Percentiles rank a stretch among this genome's conserved stretches.
phyloP scores from a whole-genome alignment of 1,140 invertebrate genomes.

The Drosophila persimilis region DNA sequence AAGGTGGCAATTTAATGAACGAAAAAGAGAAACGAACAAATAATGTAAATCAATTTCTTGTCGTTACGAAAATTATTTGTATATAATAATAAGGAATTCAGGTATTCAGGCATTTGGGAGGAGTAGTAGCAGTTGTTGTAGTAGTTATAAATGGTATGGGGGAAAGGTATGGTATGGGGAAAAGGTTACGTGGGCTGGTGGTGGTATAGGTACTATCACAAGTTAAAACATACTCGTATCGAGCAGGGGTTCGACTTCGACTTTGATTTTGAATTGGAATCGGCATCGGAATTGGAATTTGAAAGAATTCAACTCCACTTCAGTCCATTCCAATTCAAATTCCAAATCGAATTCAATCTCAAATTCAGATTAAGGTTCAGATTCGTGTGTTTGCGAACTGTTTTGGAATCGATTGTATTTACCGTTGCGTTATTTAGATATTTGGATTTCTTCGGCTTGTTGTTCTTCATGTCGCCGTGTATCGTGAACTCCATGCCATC shows the following conservation, averaged over 20 bases:
- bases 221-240: constrained; percentile 9
- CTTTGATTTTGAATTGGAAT: not conserved
- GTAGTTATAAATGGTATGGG: constrained; percentile 5
- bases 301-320: not conserved
- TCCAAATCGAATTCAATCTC: not conserved
- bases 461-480: constrained; percentile 91
- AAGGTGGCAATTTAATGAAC: constrained; percentile 62
- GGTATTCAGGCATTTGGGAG: constrained; percentile 1
- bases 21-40: constrained; percentile 75
- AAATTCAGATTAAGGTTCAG: not conserved
- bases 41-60: constrained; percentile 71
- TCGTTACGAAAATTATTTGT: constrained; percentile 64
- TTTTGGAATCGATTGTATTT: constrained; percentile 61
- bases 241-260: not conserved
- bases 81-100: constrained; percentile 41
- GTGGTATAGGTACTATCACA: not conserved
- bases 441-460: constrained; percentile 88
- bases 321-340: not conserved
- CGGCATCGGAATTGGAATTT: not conserved
- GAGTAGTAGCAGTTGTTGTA: constrained; percentile 25
- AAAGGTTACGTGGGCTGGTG: constrained; percentile 2
- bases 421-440: constrained; percentile 89
- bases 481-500: constrained; percentile 96
- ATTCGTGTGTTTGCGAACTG: not conserved
- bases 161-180: constrained; percentile 2